Evolutionary conservation across 30 jellyfish, hydroid and myxozoan species (phyloP).

Genomic region (Hydractinia symbiolongicarpus): DNA sequence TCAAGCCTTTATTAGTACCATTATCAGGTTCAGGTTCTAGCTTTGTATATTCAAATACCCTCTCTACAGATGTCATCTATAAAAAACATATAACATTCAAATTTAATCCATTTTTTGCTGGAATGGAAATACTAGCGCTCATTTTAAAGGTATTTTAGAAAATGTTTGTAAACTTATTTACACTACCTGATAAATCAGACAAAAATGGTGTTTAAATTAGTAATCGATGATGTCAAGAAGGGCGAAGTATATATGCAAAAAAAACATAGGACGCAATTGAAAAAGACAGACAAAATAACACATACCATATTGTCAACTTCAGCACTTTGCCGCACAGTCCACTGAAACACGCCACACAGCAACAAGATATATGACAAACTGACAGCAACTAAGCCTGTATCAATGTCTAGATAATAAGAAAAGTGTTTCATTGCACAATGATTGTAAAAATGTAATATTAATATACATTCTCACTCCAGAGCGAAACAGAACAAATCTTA

Average conservation of each 20-base stretch:
- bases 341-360: conserved; percentile 59
- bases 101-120: too few relatives aligned
- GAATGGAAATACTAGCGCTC: too few relatives aligned
- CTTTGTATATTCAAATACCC: conserved; percentile 63
- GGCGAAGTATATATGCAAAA: too few relatives aligned
- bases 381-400: conserved; percentile 57
- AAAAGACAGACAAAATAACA: neutral
- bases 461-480: too few relatives aligned
- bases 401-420: conserved; percentile 17
- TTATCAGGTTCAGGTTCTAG: conserved; percentile 62
- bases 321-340: conserved; percentile 74
- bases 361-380: conserved; percentile 44
- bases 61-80: conserved; percentile 86
- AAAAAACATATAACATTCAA: neutral
- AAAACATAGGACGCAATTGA: too few relatives aligned
- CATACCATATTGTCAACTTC: conserved; percentile 69
- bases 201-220: too few relatives aligned
- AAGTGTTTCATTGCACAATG: neutral
- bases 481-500: too few relatives aligned
- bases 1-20: conserved; percentile 2
- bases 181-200: too few relatives aligned
- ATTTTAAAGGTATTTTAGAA: too few relatives aligned
- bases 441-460: too few relatives aligned
- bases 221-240: too few relatives aligned
- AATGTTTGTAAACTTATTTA: too few relatives aligned